These are phyloP conservation scores for Solen grandis DNA, from an alignment of 1,140 invertebrate genomes.

Conservation along the genomic window DNA sequence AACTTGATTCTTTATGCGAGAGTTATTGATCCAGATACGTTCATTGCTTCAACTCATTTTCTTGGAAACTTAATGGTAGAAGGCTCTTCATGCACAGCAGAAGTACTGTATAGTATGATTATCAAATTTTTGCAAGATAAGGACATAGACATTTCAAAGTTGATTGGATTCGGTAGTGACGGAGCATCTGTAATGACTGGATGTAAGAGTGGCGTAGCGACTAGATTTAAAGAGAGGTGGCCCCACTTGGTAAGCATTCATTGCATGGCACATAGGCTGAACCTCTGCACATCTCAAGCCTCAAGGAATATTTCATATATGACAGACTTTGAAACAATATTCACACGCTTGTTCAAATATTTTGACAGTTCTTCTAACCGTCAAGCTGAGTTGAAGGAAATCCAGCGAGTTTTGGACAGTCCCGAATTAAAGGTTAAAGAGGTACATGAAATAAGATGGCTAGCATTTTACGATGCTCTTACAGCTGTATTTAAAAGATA, in stretches of 20 bases:
- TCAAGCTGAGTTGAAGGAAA: background rate
- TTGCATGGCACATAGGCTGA: background rate
- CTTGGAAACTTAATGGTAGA: background rate
- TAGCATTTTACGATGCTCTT: conserved; percentile 8
- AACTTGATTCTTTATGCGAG: too few species aligned
- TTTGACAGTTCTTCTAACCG: conserved; percentile 29
- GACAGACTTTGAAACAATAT: background rate
- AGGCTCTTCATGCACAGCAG: background rate
- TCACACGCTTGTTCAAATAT: conserved; percentile 21
- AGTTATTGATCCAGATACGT: background rate
- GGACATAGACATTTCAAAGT: background rate
- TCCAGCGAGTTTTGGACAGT: conserved; percentile 9
- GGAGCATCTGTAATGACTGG: background rate
- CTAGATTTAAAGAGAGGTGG: background rate
- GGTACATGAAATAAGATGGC: conserved; percentile 17
- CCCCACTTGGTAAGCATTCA: background rate
- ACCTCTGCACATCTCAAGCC: background rate
- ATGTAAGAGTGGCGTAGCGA: background rate
- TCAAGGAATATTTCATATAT: background rate
- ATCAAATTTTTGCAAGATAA: background rate
- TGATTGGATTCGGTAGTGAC: background rate
- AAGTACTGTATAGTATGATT: background rate
- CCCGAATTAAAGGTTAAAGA: conserved; percentile 17
- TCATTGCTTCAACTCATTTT: background rate
- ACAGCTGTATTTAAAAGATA: background rate